Evolutionary conservation across 2,888 invertebrate genomes (phyloP).

Genomic region (Disparrhopalites patrizii): DNA sequence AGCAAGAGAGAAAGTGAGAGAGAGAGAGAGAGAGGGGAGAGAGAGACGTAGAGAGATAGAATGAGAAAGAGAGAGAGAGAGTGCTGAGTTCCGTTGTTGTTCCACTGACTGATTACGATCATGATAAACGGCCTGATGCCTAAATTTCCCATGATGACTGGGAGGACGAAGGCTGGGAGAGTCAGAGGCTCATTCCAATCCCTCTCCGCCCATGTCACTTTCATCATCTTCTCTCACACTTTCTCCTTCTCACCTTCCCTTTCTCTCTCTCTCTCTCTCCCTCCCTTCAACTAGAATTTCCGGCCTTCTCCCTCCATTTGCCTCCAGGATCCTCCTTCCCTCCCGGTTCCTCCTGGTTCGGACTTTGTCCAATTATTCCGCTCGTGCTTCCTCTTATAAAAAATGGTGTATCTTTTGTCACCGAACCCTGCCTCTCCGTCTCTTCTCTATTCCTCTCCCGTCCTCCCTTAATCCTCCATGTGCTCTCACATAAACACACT

Average conservation of each 20-base stretch:
- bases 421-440: too few species aligned
- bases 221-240: background rate
- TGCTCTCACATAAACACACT: too few species aligned
- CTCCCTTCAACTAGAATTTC: too few species aligned
- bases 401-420: too few species aligned
- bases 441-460: too few species aligned
- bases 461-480: too few species aligned
- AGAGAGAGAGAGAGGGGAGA: background rate
- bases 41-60: background rate
- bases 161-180: background rate
- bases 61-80: background rate
- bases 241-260: background rate
- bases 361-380: too few species aligned
- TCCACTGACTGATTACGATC: slow-evolving; percentile 10
- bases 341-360: too few species aligned
- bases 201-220: background rate
- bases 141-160: slow-evolving; percentile 7
- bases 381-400: too few species aligned
- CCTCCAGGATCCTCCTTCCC: too few species aligned
- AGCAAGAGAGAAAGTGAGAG: background rate
- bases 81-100: slow-evolving; percentile 7
- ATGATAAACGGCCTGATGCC: slow-evolving; percentile 6
- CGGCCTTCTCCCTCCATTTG: too few species aligned
- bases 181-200: background rate
- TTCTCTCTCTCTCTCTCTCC: too few species aligned